Percentiles rank a stretch among this genome's conserved stretches.
Conservation (phyloP, 1,140 invertebrate genomes). For the Ectropis grisescens region DNA sequence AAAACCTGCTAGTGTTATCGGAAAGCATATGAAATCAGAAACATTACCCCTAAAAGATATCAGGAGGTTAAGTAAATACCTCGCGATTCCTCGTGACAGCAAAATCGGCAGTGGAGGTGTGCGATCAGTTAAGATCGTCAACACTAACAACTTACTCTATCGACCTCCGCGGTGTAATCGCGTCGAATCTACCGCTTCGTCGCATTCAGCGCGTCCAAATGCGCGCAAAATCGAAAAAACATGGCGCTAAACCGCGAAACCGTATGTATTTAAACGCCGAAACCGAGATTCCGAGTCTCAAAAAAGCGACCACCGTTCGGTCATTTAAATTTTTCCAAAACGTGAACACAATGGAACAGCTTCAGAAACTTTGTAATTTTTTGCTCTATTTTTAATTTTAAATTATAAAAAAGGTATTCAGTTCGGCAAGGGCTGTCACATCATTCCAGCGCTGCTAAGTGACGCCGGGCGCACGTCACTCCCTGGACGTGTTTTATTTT, state of each 20-base stretch:
- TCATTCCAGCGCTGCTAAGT: conserved; percentile 68
- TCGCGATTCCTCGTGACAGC: too few species aligned
- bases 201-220: conserved; percentile 42
- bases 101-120: conserved; percentile 11
- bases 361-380: conserved; percentile 35
- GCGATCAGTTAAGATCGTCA: conserved; percentile 33
- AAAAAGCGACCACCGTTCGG: conserved; percentile 51
- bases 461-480: conserved; percentile 65
- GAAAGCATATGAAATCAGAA: too few species aligned
- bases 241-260: conserved; percentile 67
- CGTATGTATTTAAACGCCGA: conserved; percentile 68
- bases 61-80: too few species aligned
- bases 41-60: too few species aligned
- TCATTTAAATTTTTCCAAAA: conserved; percentile 68
- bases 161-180: conserved; percentile 49
- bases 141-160: conserved; percentile 61
- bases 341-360: conserved; percentile 67
- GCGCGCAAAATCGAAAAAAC: conserved; percentile 64
- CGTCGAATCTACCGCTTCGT: conserved; percentile 51
- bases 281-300: conserved; percentile 44
- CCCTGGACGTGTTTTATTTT: conserved; percentile 58
- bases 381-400: conserved; percentile 57
- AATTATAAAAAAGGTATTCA: conserved; percentile 61
- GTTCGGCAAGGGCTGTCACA: conserved; percentile 64
- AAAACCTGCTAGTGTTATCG: too few species aligned